phyloP scores from a whole-genome alignment of 1,140 invertebrate species.

The Dendrolimus punctatus region DNA sequence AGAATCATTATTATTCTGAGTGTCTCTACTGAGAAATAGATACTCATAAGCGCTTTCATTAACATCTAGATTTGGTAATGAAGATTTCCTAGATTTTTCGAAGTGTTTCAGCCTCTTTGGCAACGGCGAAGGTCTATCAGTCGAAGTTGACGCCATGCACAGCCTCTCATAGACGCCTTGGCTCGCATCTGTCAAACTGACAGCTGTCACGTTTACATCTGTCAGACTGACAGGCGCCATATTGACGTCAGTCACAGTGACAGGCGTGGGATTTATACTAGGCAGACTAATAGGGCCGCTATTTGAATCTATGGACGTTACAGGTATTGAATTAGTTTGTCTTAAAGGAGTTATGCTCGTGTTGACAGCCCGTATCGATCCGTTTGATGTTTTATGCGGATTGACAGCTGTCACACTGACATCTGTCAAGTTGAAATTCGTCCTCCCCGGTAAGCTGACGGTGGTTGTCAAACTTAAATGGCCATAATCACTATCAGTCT shows the following conservation, averaged over 20 bases:
- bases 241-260: no score
- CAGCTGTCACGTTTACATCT: no score
- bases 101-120: slow-evolving; percentile 26
- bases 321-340: no score
- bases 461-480: slow-evolving; percentile 55
- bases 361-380: slow-evolving; percentile 1
- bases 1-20: no score
- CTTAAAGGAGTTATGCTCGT: no score
- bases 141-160: slow-evolving; percentile 55
- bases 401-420: slow-evolving; percentile 16
- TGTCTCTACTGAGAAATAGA: slow-evolving; percentile 37
- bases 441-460: slow-evolving; percentile 28
- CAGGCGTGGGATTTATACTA: no score
- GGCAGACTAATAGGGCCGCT: no score
- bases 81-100: slow-evolving; percentile 48
- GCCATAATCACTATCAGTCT: slow-evolving; percentile 40
- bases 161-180: slow-evolving; percentile 47
- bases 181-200: slow-evolving; percentile 2
- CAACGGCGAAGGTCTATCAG: slow-evolving; percentile 27
- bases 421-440: slow-evolving; percentile 10
- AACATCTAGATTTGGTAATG: slow-evolving; percentile 47
- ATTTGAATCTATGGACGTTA: no score
- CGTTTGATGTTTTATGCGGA: no score
- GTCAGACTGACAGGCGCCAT: no score
- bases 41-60: slow-evolving; percentile 47